A percentile compares a stretch with the other conserved stretches of the same genome.
Conservation (phyloP, 2,888 invertebrate genomes). For the Amiota minor region DNA sequence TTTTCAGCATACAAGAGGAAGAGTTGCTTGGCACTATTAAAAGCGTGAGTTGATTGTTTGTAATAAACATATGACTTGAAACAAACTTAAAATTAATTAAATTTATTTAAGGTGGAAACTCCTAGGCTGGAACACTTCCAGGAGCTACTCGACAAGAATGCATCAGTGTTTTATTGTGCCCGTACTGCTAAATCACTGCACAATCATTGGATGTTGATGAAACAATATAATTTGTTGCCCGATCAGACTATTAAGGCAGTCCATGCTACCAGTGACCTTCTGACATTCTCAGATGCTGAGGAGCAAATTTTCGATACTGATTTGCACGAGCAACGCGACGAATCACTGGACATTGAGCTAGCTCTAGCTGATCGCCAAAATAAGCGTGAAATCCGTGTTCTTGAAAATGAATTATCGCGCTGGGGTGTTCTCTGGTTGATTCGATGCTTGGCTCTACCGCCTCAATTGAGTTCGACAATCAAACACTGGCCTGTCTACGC, state of each 20-base stretch:
- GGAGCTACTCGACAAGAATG: slow-evolving; percentile 86
- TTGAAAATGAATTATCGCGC: slow-evolving; percentile 91
- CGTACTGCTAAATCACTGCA: slow-evolving; percentile 89
- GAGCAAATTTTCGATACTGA: slow-evolving; percentile 90
- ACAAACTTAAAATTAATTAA: background rate
- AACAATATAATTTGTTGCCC: slow-evolving; percentile 91
- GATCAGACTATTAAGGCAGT: slow-evolving; percentile 86
- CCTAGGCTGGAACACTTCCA: slow-evolving; percentile 87
- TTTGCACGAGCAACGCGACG: slow-evolving; percentile 85
- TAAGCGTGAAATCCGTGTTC: slow-evolving; percentile 88
- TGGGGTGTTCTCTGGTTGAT: slow-evolving; percentile 96
- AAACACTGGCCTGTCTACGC: slow-evolving; percentile 92
- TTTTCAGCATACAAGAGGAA: slow-evolving; percentile 93
- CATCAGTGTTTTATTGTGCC: slow-evolving; percentile 88
- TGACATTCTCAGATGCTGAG: slow-evolving; percentile 93
- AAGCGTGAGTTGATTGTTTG: slow-evolving; percentile 77
- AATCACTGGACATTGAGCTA: slow-evolving; percentile 85
- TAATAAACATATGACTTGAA: slow-evolving; percentile 3
- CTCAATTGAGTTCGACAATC: slow-evolving; percentile 91
- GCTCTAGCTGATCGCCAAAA: slow-evolving; percentile 83
- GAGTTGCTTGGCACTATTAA: slow-evolving; percentile 85
- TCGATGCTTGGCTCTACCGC: slow-evolving; percentile 86
- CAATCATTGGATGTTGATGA: slow-evolving; percentile 93
- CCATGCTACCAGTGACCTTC: slow-evolving; percentile 77
- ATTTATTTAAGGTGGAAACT: slow-evolving; percentile 77